Evolutionary conservation across 2,113 vertebrate genomes (phyloP).

Genomic region (Pteropus alecto): DNA sequence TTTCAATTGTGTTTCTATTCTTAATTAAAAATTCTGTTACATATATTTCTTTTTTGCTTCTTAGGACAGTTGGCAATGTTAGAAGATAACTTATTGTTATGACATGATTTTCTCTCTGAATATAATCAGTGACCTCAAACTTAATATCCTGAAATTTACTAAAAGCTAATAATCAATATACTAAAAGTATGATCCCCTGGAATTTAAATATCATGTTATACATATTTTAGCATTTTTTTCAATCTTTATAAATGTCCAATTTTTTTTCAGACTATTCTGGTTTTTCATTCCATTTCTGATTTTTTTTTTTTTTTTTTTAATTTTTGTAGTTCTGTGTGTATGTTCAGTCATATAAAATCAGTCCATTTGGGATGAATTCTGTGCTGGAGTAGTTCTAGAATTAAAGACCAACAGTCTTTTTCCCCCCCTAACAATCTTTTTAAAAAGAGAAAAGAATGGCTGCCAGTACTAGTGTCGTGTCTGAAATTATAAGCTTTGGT

Average conservation of each 20-base stretch:
- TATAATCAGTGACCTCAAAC: constrained; percentile 1
- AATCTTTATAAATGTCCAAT: background rate
- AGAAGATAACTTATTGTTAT: constrained; percentile 8
- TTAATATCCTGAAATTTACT: background rate
- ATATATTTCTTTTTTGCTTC: constrained; percentile 16
- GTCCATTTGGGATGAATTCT: background rate
- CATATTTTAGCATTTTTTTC: background rate
- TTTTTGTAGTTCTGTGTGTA: background rate
- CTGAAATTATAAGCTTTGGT: background rate
- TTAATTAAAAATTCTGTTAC: background rate
- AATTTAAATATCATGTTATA: background rate
- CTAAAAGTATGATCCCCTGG: background rate
- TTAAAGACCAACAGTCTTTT: background rate
- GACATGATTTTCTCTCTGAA: background rate
- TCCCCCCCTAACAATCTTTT: background rate
- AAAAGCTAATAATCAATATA: background rate
- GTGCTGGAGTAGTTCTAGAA: background rate
- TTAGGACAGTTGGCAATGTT: background rate
- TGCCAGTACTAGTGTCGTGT: background rate
- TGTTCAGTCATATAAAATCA: constrained; percentile 4
- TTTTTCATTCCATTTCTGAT: background rate
- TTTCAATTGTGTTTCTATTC: background rate
- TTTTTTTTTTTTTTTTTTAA: background rate
- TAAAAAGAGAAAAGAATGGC: background rate
- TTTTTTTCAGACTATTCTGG: background rate